Percentiles rank a stretch among this genome's conserved stretches.
Conservation (phyloP, 2,113 vertebrate species). For the Ptychochromis oligacanthus region DNA sequence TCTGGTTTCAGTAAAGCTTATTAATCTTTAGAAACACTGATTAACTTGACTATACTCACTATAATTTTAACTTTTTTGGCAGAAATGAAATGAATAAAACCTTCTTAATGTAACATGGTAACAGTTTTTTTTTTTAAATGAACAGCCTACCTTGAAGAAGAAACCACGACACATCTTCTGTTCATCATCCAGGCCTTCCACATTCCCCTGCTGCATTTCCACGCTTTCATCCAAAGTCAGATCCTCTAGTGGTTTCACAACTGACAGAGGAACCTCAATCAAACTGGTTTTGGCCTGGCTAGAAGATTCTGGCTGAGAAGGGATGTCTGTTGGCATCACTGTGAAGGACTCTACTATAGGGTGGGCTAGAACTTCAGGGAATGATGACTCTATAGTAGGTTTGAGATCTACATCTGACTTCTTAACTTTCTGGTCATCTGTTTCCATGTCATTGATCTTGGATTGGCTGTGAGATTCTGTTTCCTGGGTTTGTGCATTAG, state of each 20-base stretch:
- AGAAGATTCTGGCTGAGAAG: slow-evolving; percentile 53
- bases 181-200: slow-evolving; percentile 86
- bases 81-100: neutral
- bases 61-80: neutral
- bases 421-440: slow-evolving; percentile 17
- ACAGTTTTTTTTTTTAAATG: neutral
- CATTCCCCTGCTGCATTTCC: slow-evolving; percentile 78
- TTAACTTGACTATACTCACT: neutral
- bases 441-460: neutral
- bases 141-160: slow-evolving; percentile 92
- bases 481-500: slow-evolving; percentile 35
- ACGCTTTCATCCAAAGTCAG: slow-evolving; percentile 79
- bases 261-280: slow-evolving; percentile 93
- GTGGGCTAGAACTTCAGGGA: slow-evolving; percentile 89
- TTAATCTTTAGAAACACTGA: neutral
- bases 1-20: neutral
- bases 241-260: slow-evolving; percentile 85
- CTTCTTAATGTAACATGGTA: neutral
- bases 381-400: slow-evolving; percentile 83
- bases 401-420: slow-evolving; percentile 64
- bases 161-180: slow-evolving; percentile 94
- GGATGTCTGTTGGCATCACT: slow-evolving; percentile 85
- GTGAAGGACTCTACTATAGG: slow-evolving; percentile 86
- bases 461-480: neutral
- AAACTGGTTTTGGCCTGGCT: slow-evolving; percentile 83